Conservation (phyloP, 2,797 vertebrate species). For the Danio choprae region DNA sequence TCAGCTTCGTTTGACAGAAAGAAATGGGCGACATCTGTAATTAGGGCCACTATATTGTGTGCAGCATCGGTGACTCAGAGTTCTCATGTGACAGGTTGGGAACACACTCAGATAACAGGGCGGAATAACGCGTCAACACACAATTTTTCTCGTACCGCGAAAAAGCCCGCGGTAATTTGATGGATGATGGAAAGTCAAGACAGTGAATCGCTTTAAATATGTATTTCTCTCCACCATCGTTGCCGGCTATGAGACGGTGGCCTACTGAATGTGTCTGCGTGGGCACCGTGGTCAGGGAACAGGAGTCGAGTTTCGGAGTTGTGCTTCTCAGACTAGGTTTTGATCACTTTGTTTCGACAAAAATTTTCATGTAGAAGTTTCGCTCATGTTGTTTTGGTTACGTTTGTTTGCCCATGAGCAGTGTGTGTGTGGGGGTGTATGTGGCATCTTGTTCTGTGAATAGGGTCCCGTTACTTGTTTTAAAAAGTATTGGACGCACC, state of each 20-base stretch:
- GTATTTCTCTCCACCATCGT: constrained; percentile 12
- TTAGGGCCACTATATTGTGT: constrained; percentile 51
- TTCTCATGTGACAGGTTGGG: constrained; percentile 43
- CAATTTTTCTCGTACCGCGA: constrained; percentile 23
- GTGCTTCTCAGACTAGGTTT: constrained; percentile 24
- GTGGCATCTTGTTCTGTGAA: not conserved
- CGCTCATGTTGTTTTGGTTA: constrained; percentile 5
- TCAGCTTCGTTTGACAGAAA: constrained; percentile 43
- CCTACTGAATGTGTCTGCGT: constrained; percentile 1
- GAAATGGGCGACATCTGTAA: constrained; percentile 43
- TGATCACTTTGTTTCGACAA: constrained; percentile 26
- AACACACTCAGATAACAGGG: constrained; percentile 38
- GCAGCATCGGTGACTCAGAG: constrained; percentile 33
- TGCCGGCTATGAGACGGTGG: not conserved
- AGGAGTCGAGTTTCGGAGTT: constrained; percentile 12
- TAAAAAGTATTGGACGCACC: not conserved
- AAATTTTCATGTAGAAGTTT: constrained; percentile 13
- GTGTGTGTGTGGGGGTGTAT: not conserved
- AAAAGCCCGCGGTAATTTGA: constrained; percentile 22
- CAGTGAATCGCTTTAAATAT: constrained; percentile 35
- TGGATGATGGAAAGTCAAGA: constrained; percentile 39
- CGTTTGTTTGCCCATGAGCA: not conserved
- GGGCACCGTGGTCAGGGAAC: constrained; percentile 8
- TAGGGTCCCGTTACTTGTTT: not conserved
- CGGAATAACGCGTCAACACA: constrained; percentile 30